These are phyloP conservation scores for Monarcha castaneiventris DNA, from an alignment of 2,113 vertebrate genomes.

Conservation along the genomic window DNA sequence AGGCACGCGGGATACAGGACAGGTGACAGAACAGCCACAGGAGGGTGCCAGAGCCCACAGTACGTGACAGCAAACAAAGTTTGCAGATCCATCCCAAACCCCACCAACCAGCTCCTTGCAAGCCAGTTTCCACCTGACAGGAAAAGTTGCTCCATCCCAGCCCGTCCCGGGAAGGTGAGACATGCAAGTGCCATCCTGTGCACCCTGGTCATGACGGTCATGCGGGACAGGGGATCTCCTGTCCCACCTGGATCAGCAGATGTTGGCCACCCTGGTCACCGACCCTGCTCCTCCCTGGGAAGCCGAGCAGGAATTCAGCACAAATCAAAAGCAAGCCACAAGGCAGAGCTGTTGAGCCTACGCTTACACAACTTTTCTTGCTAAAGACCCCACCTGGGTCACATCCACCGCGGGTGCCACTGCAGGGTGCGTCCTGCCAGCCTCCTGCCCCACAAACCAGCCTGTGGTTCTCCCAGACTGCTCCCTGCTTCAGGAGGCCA, in stretches of 20 bases:
- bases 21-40: constrained; percentile 34
- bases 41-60: constrained; percentile 55
- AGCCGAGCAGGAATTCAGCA: not conserved
- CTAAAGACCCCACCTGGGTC: not conserved
- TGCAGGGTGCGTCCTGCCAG: not conserved
- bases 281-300: not conserved
- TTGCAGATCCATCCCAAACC: not conserved
- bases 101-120: not conserved
- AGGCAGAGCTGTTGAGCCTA: not conserved
- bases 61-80: not conserved
- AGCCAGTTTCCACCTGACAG: not conserved
- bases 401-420: not conserved
- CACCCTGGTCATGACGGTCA: not conserved
- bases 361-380: not conserved
- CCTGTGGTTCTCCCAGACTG: not conserved
- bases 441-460: not conserved
- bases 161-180: accelerated
- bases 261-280: not conserved
- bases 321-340: not conserved
- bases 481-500: not conserved
- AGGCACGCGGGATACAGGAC: not conserved
- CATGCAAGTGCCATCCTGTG: not conserved
- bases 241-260: not conserved
- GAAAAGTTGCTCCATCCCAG: not conserved
- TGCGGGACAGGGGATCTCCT: accelerated